Conservation (phyloP, 64 coral and sea anemone species). For the Exaiptasia diaphana region DNA sequence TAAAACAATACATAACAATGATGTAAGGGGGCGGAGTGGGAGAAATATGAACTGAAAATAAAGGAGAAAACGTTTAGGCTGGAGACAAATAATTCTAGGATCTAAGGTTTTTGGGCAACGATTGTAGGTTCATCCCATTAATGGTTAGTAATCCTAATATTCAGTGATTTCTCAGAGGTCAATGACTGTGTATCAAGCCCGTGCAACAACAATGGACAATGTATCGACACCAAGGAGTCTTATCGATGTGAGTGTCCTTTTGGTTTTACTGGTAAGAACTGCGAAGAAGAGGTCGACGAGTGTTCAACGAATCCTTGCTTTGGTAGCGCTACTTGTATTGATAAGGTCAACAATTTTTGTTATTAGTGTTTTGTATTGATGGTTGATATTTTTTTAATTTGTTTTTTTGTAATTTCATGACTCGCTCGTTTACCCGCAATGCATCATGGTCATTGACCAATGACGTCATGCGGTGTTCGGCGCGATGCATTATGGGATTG, state of each 20-base stretch:
- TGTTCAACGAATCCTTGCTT: conserved; percentile 29
- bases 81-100: too few relatives aligned
- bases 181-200: conserved; percentile 50
- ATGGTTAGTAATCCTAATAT: too few relatives aligned
- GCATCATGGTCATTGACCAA: too few relatives aligned
- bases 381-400: neutral
- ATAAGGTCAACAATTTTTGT: conserved; percentile 13
- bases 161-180: conserved; percentile 17
- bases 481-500: too few relatives aligned
- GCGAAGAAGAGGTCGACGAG: conserved; percentile 49
- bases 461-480: too few relatives aligned
- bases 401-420: neutral
- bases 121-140: too few relatives aligned
- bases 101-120: too few relatives aligned
- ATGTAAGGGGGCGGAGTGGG: too few relatives aligned
- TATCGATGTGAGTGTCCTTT: conserved; percentile 48
- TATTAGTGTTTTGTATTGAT: neutral
- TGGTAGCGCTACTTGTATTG: conserved; percentile 7
- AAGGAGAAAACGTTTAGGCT: too few relatives aligned
- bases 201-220: conserved; percentile 33
- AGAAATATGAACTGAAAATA: too few relatives aligned
- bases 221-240: conserved; percentile 62
- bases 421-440: neutral
- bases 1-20: too few relatives aligned
- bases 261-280: conserved; percentile 31